Evolutionary conservation across 1,140 invertebrate genomes (phyloP), one percentile per base, ranked within the genome.

Genomic region (Tetramorium simillimum): DNA sequence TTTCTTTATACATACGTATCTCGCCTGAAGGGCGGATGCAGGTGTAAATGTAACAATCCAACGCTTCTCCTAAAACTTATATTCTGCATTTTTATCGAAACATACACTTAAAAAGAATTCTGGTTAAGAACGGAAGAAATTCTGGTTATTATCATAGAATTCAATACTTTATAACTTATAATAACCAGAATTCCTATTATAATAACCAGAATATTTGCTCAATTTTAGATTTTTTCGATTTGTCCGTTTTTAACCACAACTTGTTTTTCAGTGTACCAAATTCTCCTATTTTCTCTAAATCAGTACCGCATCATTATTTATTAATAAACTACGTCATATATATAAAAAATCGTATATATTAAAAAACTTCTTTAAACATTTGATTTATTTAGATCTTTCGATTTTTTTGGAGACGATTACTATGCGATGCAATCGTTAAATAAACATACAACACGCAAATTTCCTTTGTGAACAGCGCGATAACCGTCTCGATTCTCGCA

Each of bases 1-100:
- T 81, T 81, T 81, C 78, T 81, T 82, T 46, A 58, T 72, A 46
- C 53, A 53, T 82, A 60, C 67, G 40, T 40, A n/a, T 58, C 6
- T 28, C 65, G 46, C 43, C 24, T 82, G 37, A 73, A 82, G 65
- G 40, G 40, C 67, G 60, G 51, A 37, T 58, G 18, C 37, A 81
- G 65, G 24, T 70, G 78, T 21, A 72, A 70, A 46, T 46, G 16
- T 3, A 82, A 21, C 33, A 33, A 18, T 24, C 10, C 37, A 33
- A 62, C 43, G 6, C 43, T 37, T 67, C 43, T 16, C 14, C 14
- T 14, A 46, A 37, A 24, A 80, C 2, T 28, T 7, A 3, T 18
- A 7, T 80, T 53, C 14, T 9, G n/a, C 53, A 14, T 69, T 56
- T 67, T 37, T 56, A 21, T 56, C n/a, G 33, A 4, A 33, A 33